Percentiles rank a stretch among this genome's conserved stretches.
Conservation (phyloP, 2,797 vertebrate species). For the Chrosomus eos region DNA sequence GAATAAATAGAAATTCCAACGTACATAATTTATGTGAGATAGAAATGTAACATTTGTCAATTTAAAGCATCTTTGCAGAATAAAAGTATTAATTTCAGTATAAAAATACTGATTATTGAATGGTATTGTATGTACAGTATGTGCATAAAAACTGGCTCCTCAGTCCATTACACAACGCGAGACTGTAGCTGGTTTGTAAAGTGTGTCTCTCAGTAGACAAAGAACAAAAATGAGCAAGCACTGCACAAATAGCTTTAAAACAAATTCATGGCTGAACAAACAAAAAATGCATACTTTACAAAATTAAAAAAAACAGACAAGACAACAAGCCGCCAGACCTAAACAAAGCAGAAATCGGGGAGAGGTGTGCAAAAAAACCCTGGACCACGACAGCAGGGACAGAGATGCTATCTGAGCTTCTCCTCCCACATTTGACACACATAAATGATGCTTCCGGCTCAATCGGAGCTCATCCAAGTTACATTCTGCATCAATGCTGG, state of each 20-base stretch:
- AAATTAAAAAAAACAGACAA: conserved; percentile 11
- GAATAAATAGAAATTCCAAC: background rate
- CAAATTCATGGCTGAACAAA: conserved; percentile 4
- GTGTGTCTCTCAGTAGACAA: background rate
- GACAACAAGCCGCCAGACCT: conserved; percentile 9
- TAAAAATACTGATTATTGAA: background rate
- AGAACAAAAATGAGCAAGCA: conserved; percentile 22
- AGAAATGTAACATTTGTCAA: background rate
- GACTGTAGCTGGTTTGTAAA: background rate
- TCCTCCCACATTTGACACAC: conserved; percentile 56
- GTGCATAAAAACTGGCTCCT: background rate
- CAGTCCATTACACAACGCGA: background rate
- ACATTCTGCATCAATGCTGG: conserved; percentile 19
- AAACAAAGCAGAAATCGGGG: conserved; percentile 14
- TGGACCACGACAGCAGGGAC: conserved; percentile 38
- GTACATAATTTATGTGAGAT: too few species aligned
- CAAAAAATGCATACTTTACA: conserved; percentile 17
- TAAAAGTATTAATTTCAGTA: background rate
- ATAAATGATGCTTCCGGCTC: conserved; percentile 51
- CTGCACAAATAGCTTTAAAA: conserved; percentile 20
- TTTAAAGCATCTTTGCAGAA: background rate
- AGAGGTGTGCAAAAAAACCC: background rate
- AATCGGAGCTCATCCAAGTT: conserved; percentile 44
- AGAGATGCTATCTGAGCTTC: conserved; percentile 49
- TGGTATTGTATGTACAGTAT: background rate